phyloP scores from a whole-genome alignment of 2,113 vertebrate genomes.

The Mobula birostris region DNA sequence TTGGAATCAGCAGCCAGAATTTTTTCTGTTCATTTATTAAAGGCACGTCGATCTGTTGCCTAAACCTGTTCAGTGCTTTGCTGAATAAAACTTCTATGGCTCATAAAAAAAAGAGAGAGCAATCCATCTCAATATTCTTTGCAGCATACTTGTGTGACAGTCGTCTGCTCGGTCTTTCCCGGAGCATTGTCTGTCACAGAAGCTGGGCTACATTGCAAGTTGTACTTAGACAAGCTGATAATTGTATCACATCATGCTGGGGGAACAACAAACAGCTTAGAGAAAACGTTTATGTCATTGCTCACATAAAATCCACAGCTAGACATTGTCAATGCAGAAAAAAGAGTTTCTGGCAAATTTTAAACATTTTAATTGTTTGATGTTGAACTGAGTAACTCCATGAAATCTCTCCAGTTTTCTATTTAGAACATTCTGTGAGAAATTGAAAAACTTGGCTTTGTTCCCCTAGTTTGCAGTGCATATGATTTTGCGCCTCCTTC shows the following conservation, averaged over 20 bases:
- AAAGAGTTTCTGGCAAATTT: not conserved
- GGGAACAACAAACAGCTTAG: not conserved
- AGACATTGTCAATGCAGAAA: not conserved
- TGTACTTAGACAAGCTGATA: not conserved
- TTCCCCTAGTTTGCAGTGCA: not conserved
- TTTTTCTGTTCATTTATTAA: constrained; percentile 94
- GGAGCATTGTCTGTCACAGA: constrained; percentile 10
- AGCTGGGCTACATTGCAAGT: not conserved
- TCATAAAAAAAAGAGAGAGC: constrained; percentile 80
- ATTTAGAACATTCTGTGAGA: not conserved
- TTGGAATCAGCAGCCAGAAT: constrained; percentile 64
- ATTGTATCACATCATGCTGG: not conserved
- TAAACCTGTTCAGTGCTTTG: constrained; percentile 87
- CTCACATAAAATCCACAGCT: not conserved
- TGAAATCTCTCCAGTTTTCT: not conserved
- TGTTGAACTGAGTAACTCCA: not conserved
- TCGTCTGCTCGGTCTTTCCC: constrained; percentile 45
- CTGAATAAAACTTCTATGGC: constrained; percentile 99
- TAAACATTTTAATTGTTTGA: not conserved
- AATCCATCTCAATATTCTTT: constrained; percentile 78
- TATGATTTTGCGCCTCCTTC: constrained; percentile 49
- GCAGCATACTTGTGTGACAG: constrained; percentile 56
- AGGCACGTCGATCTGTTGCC: constrained; percentile 89
- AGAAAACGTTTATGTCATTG: not conserved
- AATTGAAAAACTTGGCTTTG: not conserved